phyloP scores from a whole-genome alignment of 2,797 vertebrate genomes.

The Miichthys miiuy region DNA sequence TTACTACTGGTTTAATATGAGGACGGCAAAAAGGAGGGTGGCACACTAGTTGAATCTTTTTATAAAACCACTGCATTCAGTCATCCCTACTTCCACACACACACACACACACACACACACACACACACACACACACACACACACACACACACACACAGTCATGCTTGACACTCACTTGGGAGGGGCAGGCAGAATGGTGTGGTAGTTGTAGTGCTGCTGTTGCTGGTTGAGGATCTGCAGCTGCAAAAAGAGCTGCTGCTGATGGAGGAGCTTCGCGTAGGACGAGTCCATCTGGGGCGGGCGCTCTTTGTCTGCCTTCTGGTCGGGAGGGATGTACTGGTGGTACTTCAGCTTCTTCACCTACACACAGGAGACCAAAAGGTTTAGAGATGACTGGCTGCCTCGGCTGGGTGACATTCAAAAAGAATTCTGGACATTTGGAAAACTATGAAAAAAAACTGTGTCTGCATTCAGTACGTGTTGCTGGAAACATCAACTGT shows the following conservation, averaged over 20 bases:
- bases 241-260: slow-evolving; percentile 97
- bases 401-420: neutral
- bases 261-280: slow-evolving; percentile 95
- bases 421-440: neutral
- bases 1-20: neutral
- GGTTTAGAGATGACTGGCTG: neutral
- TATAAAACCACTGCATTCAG: slow-evolving; percentile 2
- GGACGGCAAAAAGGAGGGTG: neutral
- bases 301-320: slow-evolving; percentile 95
- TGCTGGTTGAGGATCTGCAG: slow-evolving; percentile 98
- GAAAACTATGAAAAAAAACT: neutral
- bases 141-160: neutral
- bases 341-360: slow-evolving; percentile 99
- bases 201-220: slow-evolving; percentile 98
- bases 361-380: slow-evolving; percentile 24
- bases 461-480: neutral
- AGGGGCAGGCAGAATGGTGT: slow-evolving; percentile 95
- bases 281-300: slow-evolving; percentile 95
- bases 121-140: neutral
- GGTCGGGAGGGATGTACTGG: slow-evolving; percentile 98
- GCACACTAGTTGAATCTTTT: neutral
- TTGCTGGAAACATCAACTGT: neutral
- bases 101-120: neutral
- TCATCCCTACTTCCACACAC: slow-evolving; percentile 19
- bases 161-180: slow-evolving; percentile 88